These are phyloP conservation scores for Molanna angustata DNA, from an alignment of 2,888 invertebrate species.

Conservation along the genomic window DNA sequence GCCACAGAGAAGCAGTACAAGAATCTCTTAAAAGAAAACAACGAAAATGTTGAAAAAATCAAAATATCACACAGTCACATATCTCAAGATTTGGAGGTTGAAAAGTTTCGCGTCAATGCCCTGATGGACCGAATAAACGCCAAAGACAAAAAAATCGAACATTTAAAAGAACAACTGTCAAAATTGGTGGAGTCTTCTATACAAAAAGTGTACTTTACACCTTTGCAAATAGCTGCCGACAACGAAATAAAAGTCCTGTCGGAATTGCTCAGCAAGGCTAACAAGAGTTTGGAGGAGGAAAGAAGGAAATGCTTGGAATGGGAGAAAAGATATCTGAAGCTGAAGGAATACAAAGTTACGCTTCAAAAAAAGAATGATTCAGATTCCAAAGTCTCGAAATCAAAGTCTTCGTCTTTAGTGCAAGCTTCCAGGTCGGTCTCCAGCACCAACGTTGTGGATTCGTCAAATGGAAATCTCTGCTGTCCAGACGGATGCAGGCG, in stretches of 20 bases:
- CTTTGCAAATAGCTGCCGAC: slow-evolving; percentile 58
- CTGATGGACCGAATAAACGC: slow-evolving; percentile 48
- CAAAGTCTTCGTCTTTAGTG: slow-evolving; percentile 41
- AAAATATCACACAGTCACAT: slow-evolving; percentile 45
- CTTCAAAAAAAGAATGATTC: slow-evolving; percentile 42
- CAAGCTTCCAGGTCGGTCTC: background rate
- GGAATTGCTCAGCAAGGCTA: slow-evolving; percentile 56
- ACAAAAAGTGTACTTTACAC: slow-evolving; percentile 51
- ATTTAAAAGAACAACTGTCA: slow-evolving; percentile 46
- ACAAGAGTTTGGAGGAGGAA: slow-evolving; percentile 58
- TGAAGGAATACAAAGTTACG: slow-evolving; percentile 53
- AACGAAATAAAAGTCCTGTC: slow-evolving; percentile 60
- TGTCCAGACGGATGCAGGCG: slow-evolving; percentile 38
- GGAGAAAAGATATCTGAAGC: slow-evolving; percentile 53
- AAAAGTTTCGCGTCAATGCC: slow-evolving; percentile 53
- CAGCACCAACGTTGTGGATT: background rate
- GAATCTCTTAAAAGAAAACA: slow-evolving; percentile 50
- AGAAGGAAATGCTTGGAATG: slow-evolving; percentile 58
- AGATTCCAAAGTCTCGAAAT: slow-evolving; percentile 39
- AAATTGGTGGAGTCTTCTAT: slow-evolving; percentile 51
- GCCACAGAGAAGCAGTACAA: slow-evolving; percentile 48
- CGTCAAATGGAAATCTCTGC: background rate
- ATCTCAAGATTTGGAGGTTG: slow-evolving; percentile 47
- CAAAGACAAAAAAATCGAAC: slow-evolving; percentile 50
- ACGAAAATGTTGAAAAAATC: slow-evolving; percentile 50